phyloP scores from a whole-genome alignment of 1,140 invertebrate genomes.

The Drosophila ambigua region DNA sequence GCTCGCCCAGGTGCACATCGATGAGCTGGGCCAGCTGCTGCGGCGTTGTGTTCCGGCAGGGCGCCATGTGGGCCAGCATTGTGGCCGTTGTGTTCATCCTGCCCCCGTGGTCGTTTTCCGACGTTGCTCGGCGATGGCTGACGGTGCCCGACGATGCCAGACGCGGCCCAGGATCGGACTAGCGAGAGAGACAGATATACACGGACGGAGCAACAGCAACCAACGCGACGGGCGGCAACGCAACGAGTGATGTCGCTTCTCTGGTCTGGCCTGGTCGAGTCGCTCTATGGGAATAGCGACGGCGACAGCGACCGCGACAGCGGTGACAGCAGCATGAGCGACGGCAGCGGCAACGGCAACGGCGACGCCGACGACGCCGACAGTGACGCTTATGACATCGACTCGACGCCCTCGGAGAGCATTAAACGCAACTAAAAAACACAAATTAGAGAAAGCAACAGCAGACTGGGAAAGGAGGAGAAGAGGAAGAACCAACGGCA shows the following conservation, averaged over 20 bases:
- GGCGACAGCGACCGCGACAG: conserved; percentile 16
- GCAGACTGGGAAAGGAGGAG: background rate
- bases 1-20: conserved; percentile 71
- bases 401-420: conserved; percentile 73
- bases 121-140: no score
- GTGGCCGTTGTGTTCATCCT: conserved; percentile 56
- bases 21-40: conserved; percentile 75
- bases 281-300: conserved; percentile 37
- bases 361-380: background rate
- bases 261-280: conserved; percentile 15
- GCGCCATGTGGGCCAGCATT: conserved; percentile 70
- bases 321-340: conserved; percentile 8
- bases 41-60: conserved; percentile 67
- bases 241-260: conserved; percentile 63
- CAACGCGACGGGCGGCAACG: conserved; percentile 58
- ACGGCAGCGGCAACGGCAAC: conserved; percentile 6
- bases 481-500: no score
- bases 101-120: no score
- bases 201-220: conserved; percentile 34
- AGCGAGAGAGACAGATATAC: background rate
- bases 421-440: conserved; percentile 70
- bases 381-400: conserved; percentile 51
- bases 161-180: conserved; percentile 35
- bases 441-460: conserved; percentile 66
- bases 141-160: no score